A percentile compares a stretch with the other conserved stretches of the same genome.
Evolutionary conservation across 2,888 invertebrate species (phyloP).

Genomic region (Cephalotes varians): DNA sequence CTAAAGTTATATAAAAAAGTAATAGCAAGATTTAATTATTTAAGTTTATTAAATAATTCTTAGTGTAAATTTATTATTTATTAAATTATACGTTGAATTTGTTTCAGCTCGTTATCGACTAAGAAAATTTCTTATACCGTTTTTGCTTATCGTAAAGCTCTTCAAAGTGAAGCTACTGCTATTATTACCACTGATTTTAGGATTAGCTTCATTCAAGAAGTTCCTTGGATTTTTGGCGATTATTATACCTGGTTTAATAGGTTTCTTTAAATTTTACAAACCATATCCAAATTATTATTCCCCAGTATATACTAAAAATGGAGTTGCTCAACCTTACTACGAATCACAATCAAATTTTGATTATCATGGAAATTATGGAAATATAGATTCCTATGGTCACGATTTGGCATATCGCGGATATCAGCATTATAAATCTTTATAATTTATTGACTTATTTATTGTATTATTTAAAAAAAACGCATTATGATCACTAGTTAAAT

Average conservation of each 20-base stretch:
- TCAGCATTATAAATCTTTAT: slow-evolving; percentile 75
- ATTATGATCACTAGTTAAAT: neutral
- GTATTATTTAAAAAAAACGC: neutral
- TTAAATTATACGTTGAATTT: slow-evolving; percentile 16
- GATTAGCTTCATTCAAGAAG: slow-evolving; percentile 94
- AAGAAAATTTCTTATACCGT: slow-evolving; percentile 93
- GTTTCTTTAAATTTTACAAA: slow-evolving; percentile 94
- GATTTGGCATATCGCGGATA: slow-evolving; percentile 92
- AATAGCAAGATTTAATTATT: neutral
- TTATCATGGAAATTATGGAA: slow-evolving; percentile 83
- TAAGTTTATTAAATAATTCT: slow-evolving; percentile 42
- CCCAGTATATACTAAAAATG: slow-evolving; percentile 91
- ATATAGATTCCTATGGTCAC: slow-evolving; percentile 89
- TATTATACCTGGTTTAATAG: slow-evolving; percentile 93
- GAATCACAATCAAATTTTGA: slow-evolving; percentile 85
- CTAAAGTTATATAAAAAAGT: neutral
- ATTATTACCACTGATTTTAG: slow-evolving; percentile 93
- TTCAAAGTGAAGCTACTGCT: slow-evolving; percentile 94
- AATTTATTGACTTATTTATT: neutral
- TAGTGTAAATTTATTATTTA: slow-evolving; percentile 46
- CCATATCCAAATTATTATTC: slow-evolving; percentile 87
- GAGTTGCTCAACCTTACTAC: slow-evolving; percentile 90
- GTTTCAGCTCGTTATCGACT: slow-evolving; percentile 92
- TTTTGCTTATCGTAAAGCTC: slow-evolving; percentile 92
- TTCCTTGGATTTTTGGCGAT: slow-evolving; percentile 93